A percentile compares a stretch with the other conserved stretches of the same genome.
Evolutionary conservation across 2,113 vertebrate species (phyloP).

Genomic region (Loxodonta africana): DNA sequence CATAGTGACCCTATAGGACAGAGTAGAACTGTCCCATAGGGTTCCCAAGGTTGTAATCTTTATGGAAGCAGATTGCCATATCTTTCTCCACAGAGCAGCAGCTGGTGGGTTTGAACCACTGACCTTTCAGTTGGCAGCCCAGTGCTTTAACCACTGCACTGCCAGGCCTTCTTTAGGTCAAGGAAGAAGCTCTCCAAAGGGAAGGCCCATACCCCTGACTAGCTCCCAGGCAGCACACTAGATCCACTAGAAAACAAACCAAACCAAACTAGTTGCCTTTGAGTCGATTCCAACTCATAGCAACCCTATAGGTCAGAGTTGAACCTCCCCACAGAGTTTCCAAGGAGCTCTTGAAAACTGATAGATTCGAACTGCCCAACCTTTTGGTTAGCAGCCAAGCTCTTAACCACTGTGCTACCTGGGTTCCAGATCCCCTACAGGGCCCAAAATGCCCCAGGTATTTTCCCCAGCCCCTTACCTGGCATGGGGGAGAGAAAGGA

Average conservation of each 20-base stretch:
- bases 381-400: too few species aligned
- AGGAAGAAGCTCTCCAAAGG: background rate
- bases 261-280: too few species aligned
- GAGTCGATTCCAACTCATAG: too few species aligned
- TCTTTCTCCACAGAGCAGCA: background rate
- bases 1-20: too few species aligned
- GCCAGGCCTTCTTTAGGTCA: background rate
- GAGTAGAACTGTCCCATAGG: too few species aligned
- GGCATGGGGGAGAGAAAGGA: background rate
- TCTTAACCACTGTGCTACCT: too few species aligned
- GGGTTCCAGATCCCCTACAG: background rate
- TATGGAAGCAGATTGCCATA: background rate
- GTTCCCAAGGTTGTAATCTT: background rate
- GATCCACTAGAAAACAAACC: too few species aligned
- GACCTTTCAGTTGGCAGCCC: background rate
- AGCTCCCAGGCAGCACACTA: background rate
- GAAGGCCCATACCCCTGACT: background rate
- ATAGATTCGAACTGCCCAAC: too few species aligned
- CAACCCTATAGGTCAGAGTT: too few species aligned
- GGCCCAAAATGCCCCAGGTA: too few species aligned
- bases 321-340: too few species aligned
- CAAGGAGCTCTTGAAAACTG: too few species aligned
- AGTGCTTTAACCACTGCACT: background rate
- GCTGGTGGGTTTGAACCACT: background rate
- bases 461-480: background rate